These are phyloP conservation scores for Ischnus inquisitorius DNA, from an alignment of 2,888 invertebrate species.

Conservation along the genomic window DNA sequence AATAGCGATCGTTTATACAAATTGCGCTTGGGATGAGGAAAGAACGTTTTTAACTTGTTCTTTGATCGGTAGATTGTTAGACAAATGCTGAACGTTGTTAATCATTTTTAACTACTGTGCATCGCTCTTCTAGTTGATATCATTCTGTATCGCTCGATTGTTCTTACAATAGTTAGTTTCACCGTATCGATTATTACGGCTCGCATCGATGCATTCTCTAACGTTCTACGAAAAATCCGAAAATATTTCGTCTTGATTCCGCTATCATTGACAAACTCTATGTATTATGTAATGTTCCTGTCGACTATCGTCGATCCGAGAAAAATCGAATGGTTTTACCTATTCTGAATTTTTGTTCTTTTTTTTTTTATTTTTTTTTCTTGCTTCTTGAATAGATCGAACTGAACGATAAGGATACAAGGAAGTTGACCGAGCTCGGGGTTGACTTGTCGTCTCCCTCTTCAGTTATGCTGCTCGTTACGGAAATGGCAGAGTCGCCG, in stretches of 20 bases:
- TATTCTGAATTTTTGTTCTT: constrained; percentile 11
- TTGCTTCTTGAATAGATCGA: constrained; percentile 79
- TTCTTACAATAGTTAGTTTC: not conserved
- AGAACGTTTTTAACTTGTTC: not conserved
- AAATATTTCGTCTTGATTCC: not conserved
- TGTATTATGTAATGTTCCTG: not conserved
- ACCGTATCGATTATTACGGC: not conserved
- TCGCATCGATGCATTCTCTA: not conserved
- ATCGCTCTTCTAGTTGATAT: not conserved
- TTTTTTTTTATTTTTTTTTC: constrained; percentile 20
- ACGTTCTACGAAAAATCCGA: too few relatives aligned
- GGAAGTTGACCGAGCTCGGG: constrained; percentile 85
- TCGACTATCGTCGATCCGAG: not conserved
- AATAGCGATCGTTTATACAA: not conserved
- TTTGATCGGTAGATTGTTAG: not conserved
- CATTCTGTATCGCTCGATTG: not conserved
- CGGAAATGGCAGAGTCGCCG: constrained; percentile 56
- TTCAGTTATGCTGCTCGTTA: constrained; percentile 54
- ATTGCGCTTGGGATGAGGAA: not conserved
- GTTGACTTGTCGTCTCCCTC: constrained; percentile 80
- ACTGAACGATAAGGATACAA: constrained; percentile 84
- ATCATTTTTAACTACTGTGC: not conserved
- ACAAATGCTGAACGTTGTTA: too few relatives aligned
- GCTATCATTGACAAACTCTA: not conserved
- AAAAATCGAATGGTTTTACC: not conserved